Evolutionary conservation across 2,888 invertebrate genomes (phyloP).

Genomic region (Matsumyia berberina): DNA sequence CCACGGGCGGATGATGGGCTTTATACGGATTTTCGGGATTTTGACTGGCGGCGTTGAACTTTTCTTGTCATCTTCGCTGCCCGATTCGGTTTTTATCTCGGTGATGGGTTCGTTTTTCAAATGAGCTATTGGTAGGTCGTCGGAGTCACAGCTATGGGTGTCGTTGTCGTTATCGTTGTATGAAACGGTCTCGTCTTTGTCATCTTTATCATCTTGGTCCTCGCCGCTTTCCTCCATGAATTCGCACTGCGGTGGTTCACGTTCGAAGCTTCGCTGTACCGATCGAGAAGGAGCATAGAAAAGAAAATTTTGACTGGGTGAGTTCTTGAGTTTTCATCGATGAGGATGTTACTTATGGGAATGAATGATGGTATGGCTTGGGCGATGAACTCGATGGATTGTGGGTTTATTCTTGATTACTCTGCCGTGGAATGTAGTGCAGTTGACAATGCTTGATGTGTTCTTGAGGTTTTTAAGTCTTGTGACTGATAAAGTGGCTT

Average conservation of each 20-base stretch:
- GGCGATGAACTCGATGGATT: too few relatives aligned
- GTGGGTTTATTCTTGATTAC: neutral
- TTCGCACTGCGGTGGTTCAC: slow-evolving; percentile 19
- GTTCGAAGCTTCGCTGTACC: slow-evolving; percentile 12
- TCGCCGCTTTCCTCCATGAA: neutral
- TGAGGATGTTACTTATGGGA: neutral
- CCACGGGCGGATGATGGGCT: slow-evolving; percentile 70
- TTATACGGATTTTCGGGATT: slow-evolving; percentile 61
- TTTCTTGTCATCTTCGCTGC: slow-evolving; percentile 24
- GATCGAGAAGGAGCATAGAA: slow-evolving; percentile 16
- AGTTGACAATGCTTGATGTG: too few relatives aligned
- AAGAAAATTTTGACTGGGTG: neutral
- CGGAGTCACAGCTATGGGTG: slow-evolving; percentile 52
- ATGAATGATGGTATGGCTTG: neutral
- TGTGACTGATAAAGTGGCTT: too few relatives aligned
- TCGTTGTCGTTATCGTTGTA: slow-evolving; percentile 43
- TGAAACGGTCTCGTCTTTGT: neutral
- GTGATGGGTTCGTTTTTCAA: slow-evolving; percentile 24
- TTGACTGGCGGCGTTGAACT: neutral
- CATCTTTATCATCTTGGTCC: neutral
- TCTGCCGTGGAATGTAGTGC: neutral
- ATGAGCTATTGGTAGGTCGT: slow-evolving; percentile 58
- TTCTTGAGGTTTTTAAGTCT: too few relatives aligned
- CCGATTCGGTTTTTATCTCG: slow-evolving; percentile 38
- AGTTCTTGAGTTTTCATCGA: neutral